phyloP scores from a whole-genome alignment of 2,113 vertebrate species.

The Oreochromis tanganicae region DNA sequence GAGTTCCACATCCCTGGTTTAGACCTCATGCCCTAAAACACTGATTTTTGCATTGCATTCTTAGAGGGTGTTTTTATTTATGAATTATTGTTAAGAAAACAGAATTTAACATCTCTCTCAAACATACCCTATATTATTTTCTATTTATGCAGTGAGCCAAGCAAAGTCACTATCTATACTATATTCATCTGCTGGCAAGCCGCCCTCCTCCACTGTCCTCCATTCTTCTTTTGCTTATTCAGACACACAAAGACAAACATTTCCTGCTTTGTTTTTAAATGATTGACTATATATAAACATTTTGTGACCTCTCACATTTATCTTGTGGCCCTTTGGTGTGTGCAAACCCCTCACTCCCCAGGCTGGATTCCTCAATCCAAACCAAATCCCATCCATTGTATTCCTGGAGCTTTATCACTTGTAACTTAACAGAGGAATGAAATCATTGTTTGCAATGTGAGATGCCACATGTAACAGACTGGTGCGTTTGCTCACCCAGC shows the following conservation, averaged over 20 bases:
- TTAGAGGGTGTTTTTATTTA: not conserved
- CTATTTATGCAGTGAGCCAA: not conserved
- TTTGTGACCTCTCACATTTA: not conserved
- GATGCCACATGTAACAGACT: not conserved
- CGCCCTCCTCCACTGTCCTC: not conserved
- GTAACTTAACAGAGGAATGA: not conserved
- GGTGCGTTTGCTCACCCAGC: not conserved
- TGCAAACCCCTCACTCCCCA: not conserved
- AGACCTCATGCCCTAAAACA: not conserved
- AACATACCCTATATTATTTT: not conserved
- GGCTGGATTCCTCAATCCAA: not conserved
- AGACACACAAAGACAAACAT: not conserved
- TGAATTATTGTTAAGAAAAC: not conserved
- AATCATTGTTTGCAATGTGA: not conserved
- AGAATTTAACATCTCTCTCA: not conserved
- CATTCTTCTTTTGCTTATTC: not conserved
- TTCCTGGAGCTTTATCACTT: not conserved
- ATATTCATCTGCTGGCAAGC: not conserved
- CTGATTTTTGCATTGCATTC: not conserved
- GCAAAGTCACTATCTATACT: not conserved
- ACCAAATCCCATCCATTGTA: not conserved
- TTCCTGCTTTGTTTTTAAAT: not conserved
- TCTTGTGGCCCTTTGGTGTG: not conserved
- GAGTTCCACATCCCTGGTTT: not conserved
- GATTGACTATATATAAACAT: not conserved